Conservation (phyloP, 2,888 invertebrate genomes). For the Conomelus anceps region DNA sequence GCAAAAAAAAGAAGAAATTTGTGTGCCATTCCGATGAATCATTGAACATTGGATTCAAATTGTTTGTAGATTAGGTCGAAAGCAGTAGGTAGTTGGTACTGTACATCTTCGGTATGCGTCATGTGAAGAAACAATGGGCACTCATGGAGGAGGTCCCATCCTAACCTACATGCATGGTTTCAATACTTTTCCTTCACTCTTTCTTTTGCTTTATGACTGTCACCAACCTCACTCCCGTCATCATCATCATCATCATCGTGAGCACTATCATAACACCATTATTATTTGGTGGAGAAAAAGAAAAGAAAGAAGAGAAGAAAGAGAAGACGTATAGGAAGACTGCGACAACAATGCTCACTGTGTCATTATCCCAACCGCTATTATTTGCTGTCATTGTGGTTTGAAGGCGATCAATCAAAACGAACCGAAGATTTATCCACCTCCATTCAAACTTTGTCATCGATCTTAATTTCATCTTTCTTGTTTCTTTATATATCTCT, state of each 20-base stretch:
- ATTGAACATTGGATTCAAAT: not conserved
- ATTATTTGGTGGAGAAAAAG: not conserved
- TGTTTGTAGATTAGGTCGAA: not conserved
- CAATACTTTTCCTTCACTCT: not conserved
- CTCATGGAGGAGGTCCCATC: not conserved
- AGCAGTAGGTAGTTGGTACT: not conserved
- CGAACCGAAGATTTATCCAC: not conserved
- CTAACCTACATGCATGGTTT: not conserved
- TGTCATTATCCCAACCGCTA: not conserved
- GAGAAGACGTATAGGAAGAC: not conserved
- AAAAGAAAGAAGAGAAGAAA: not conserved
- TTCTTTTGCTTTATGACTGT: not conserved
- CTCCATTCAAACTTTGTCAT: not conserved
- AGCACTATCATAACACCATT: not conserved
- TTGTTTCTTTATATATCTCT: not conserved
- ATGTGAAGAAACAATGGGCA: not conserved
- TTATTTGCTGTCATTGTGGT: not conserved
- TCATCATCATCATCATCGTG: not conserved
- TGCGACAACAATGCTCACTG: not conserved
- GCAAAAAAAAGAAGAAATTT: not conserved
- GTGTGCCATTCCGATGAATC: not conserved
- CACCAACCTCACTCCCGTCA: not conserved
- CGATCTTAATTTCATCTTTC: not conserved
- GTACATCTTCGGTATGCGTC: not conserved
- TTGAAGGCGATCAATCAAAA: not conserved